These are phyloP conservation scores for Ptychoptera contaminata DNA, from an alignment of 2,888 invertebrate genomes.

Conservation along the genomic window DNA sequence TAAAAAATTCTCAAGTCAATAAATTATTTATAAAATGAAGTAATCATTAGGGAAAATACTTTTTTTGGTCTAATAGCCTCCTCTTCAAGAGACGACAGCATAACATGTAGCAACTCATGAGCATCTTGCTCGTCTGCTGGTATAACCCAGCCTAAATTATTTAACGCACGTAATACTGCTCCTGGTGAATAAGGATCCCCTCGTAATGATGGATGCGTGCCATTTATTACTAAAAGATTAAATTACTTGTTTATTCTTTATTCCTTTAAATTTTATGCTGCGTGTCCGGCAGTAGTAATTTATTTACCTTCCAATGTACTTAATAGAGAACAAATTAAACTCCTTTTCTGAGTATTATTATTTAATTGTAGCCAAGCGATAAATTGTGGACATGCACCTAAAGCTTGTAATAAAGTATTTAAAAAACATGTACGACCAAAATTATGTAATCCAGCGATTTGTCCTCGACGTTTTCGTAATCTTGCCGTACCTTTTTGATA, in stretches of 20 bases:
- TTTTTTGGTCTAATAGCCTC: slow-evolving; percentile 41
- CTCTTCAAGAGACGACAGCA: slow-evolving; percentile 80
- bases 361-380: slow-evolving; percentile 61
- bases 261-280: too few relatives aligned
- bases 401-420: slow-evolving; percentile 77
- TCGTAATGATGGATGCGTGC: slow-evolving; percentile 50
- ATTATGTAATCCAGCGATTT: slow-evolving; percentile 75
- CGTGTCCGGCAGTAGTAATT: too few relatives aligned
- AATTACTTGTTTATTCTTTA: slow-evolving; percentile 18
- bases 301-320: slow-evolving; percentile 58
- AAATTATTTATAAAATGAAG: not conserved
- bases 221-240: slow-evolving; percentile 44
- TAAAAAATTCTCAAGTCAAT: not conserved
- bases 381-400: slow-evolving; percentile 76
- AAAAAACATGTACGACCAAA: slow-evolving; percentile 86
- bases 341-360: slow-evolving; percentile 46
- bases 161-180: slow-evolving; percentile 56
- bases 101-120: slow-evolving; percentile 79
- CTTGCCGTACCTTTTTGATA: slow-evolving; percentile 32
- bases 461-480: slow-evolving; percentile 47
- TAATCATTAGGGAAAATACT: slow-evolving; percentile 9
- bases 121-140: slow-evolving; percentile 86
- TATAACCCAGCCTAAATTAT: slow-evolving; percentile 70
- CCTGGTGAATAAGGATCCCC: slow-evolving; percentile 42
- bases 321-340: slow-evolving; percentile 56